phyloP scores from a whole-genome alignment of 2,113 vertebrate genomes.

The Coryphaenoides rupestris region DNA sequence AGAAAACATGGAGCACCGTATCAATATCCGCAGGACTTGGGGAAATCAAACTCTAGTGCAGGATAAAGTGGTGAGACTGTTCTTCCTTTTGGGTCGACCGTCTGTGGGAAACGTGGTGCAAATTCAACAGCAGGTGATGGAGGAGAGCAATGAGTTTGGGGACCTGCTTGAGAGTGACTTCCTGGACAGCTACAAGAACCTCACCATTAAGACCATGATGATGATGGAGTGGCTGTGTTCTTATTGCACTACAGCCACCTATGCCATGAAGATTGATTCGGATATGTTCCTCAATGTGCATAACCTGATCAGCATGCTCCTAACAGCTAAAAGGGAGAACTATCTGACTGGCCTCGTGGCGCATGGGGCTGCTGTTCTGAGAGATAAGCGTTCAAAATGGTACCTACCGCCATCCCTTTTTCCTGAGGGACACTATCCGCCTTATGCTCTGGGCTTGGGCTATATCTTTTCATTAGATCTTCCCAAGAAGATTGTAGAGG shows the following conservation, averaged over 20 bases:
- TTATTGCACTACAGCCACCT: slow-evolving; percentile 56
- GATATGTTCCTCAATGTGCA: slow-evolving; percentile 69
- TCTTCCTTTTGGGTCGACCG: slow-evolving; percentile 50
- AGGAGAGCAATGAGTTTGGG: slow-evolving; percentile 48
- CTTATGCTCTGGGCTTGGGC: slow-evolving; percentile 56
- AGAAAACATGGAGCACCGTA: background rate
- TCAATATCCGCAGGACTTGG: slow-evolving; percentile 54
- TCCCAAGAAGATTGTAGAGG: slow-evolving; percentile 11
- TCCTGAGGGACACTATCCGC: slow-evolving; percentile 34
- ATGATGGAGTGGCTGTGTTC: slow-evolving; percentile 68
- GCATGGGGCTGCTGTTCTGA: background rate
- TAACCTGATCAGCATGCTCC: slow-evolving; percentile 22
- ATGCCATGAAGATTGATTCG: slow-evolving; percentile 63
- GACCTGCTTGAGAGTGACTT: slow-evolving; percentile 74
- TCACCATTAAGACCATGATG: slow-evolving; percentile 71
- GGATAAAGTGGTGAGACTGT: slow-evolving; percentile 23
- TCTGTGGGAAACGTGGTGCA: background rate
- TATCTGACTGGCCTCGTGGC: slow-evolving; percentile 36
- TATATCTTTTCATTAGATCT: slow-evolving; percentile 58
- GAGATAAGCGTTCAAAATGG: slow-evolving; percentile 42
- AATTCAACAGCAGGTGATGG: slow-evolving; percentile 16
- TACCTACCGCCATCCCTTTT: slow-evolving; percentile 44
- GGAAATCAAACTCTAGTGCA: slow-evolving; percentile 50
- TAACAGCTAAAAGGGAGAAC: background rate
- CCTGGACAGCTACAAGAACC: slow-evolving; percentile 68